Conservation (phyloP, 2,113 vertebrate species). For the Oceanodroma tethys region DNA sequence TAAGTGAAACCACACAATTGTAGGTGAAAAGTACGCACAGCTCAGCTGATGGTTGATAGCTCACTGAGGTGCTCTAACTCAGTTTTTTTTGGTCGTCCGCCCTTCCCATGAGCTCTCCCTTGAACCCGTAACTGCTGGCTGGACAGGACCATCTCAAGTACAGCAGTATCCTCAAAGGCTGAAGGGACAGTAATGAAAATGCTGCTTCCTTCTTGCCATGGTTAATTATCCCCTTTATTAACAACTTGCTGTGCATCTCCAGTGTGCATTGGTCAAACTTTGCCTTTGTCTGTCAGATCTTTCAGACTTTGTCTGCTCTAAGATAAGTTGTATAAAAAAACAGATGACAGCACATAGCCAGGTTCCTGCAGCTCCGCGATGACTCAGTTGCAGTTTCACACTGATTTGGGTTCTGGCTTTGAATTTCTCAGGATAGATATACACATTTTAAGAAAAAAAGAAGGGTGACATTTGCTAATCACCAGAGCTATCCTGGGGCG, state of each 20-base stretch:
- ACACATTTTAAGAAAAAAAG: not conserved
- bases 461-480: not conserved
- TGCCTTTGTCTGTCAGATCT: not conserved
- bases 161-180: not conserved
- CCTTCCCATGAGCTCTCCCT: not conserved
- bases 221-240: not conserved
- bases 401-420: not conserved
- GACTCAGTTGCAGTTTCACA: not conserved
- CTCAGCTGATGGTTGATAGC: not conserved
- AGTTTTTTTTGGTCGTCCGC: not conserved
- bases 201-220: not conserved
- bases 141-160: accelerated
- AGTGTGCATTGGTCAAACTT: not conserved
- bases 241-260: not conserved
- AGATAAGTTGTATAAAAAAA: not conserved
- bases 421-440: not conserved
- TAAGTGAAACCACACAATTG: not conserved
- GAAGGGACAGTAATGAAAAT: not conserved
- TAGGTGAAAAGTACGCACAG: not conserved
- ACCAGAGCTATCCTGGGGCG: not conserved
- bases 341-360: not conserved
- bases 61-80: not conserved
- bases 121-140: not conserved
- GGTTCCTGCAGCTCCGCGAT: not conserved
- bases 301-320: not conserved